Evolutionary conservation across 2,113 vertebrate species (phyloP).

Genomic region (Peromyscus leucopus): DNA sequence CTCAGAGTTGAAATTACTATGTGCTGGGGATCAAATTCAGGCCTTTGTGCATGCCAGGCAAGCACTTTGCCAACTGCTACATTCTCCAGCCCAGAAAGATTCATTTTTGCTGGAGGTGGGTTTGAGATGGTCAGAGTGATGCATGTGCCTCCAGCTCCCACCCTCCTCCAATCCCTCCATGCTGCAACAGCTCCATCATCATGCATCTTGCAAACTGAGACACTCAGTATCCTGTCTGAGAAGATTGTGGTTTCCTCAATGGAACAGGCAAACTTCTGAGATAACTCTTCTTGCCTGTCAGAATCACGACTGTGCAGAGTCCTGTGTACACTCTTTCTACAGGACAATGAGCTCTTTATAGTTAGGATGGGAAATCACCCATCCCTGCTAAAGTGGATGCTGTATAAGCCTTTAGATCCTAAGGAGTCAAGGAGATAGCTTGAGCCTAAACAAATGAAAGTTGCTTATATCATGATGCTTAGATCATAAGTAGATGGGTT

Average conservation of each 20-base stretch:
- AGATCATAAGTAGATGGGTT: background rate
- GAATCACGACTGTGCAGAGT: background rate
- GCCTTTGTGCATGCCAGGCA: background rate
- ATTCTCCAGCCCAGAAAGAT: background rate
- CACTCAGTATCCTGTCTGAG: background rate
- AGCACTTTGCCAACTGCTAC: background rate
- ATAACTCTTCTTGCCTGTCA: background rate
- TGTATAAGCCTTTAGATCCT: background rate
- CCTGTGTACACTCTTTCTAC: background rate
- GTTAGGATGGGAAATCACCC: background rate
- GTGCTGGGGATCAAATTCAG: background rate
- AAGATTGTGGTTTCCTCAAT: background rate
- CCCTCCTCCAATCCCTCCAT: accelerated
- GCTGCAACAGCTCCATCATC: background rate
- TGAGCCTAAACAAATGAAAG: background rate
- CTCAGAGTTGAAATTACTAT: background rate
- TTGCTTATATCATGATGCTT: background rate
- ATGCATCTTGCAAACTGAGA: background rate
- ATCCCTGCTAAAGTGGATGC: background rate
- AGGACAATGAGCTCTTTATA: background rate
- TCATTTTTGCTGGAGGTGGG: background rate
- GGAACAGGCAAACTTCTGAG: background rate
- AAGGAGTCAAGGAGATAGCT: background rate
- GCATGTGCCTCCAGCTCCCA: accelerated
- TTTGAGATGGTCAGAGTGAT: background rate